Base-by-base conservation (phyloP, 2,888 invertebrate species). In the Amaurobius ferox region DNA sequence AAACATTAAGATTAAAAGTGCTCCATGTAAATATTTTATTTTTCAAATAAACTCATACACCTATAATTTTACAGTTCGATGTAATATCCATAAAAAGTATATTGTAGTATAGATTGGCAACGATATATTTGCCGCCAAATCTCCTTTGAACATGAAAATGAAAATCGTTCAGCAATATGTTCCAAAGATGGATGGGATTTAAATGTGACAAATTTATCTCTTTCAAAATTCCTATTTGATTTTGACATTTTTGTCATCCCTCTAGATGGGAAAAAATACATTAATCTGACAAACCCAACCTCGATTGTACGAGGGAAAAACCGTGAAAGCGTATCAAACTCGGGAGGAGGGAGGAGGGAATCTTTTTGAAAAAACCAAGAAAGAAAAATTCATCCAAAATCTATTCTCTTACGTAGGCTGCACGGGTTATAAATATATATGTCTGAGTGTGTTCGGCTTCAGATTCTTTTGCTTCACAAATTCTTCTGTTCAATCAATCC, bases 191-290 rank as follows among this genome's bases (percentile, higher is more conserved):
- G 55, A 55, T 55, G 55, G 23, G 55, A 55, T 23, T 55, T 55
- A 55, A 55, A 55, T 55, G 55, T 55, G 55, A 55, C 55, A 55
- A 55, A 55, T 55, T 55, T 55, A 55, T 55, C 55, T 55, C 55
- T 55, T 55, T 55, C 55, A 55, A 11, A 55, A 55, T 55, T 55
- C 55, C 55, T 55, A 23, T 55, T 55, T 55, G 55, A 55, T 55
- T 55, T 55, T 55, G 55, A 55, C 55, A 55, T 55, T 55, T 55
- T 23, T 16, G 55, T 55, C 55, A 55, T 55, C 23, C 11, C 3
- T 55, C 7, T 16, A 23, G 55, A 23, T 55, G 55, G 9, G 44
- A 44, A 55, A 55, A 55, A 55, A 55, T 55, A 55, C 55, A 55
- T 55, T 55, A 55, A 55, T 55, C 55, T 55, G 55, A 55, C 55